Conservation (phyloP, 2,797 vertebrate species). For the Cephalopachus bancanus region DNA sequence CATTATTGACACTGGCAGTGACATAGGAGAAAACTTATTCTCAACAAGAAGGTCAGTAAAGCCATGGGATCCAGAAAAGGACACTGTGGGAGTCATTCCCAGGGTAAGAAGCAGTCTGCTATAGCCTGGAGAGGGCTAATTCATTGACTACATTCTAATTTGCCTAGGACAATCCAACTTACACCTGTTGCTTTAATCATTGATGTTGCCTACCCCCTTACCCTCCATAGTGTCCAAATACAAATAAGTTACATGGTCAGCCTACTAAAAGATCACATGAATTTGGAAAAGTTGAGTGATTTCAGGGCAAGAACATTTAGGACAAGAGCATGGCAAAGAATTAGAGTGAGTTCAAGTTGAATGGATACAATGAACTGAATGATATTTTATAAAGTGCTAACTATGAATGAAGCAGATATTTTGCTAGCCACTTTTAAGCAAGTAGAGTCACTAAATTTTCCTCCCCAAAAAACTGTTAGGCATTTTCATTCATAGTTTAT, state of each 20-base stretch:
- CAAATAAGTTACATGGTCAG: neutral
- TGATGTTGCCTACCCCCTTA: neutral
- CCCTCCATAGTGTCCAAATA: neutral
- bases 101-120: slow-evolving; percentile 22
- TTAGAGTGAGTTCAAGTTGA: slow-evolving; percentile 41
- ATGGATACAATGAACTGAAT: neutral
- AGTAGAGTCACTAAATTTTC: neutral
- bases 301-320: slow-evolving; percentile 23
- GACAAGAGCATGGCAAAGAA: neutral
- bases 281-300: slow-evolving; percentile 43
- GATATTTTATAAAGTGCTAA: neutral
- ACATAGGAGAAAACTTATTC: neutral
- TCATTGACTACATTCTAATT: neutral
- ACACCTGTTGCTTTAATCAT: neutral
- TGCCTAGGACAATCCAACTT: neutral
- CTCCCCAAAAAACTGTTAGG: neutral
- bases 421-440: neutral
- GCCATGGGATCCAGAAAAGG: neutral
- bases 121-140: neutral
- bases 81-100: neutral
- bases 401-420: neutral
- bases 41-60: slow-evolving; percentile 1
- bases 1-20: neutral
- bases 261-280: neutral
- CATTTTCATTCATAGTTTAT: slow-evolving; percentile 44